Evolutionary conservation across 2,888 invertebrate species (phyloP), one percentile per base, ranked within the genome.

Genomic region (Acleris emargana): DNA sequence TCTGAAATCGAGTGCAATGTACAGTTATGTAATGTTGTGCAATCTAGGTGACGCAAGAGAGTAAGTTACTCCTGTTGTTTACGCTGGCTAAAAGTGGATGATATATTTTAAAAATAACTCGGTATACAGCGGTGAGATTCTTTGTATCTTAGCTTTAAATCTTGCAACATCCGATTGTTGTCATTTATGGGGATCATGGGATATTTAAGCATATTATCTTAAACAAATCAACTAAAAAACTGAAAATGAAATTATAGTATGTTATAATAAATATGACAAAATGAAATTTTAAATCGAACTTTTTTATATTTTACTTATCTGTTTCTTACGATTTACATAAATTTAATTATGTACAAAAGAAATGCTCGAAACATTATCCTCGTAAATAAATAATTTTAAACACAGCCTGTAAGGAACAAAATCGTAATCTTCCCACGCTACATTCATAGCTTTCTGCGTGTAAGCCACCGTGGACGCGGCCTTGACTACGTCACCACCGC

Each of bases 1-100:
- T 69, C 67, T 61, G 28, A 50, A 22, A 67, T 58, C 58, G 53
- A 54, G 42, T 52, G 57, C 57, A 32, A 17, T 51, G 38, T 25
- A 22, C 45, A 45, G 45, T 45, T 45, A 45, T n/a, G 45, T 45
- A 45, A 45, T 45, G 45, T 45, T 45, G 16, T 38, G 38, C 38
- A 38, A 38, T n/a, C 17, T n/a, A 7, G 45, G 45, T 45, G 17
- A 45, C n/a, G 16, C 45, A 45, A 45, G 45, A 45, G 45, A 45
- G 45, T 45, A 45, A 45, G 45, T 45, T 45, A 38, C 38, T 38
- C 38, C 38, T 38, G 38, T 38, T 38, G 38, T 38, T 38, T 38
- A 38, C 38, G 38, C 38, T 13, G 4, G 38, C 38, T 13, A 13
- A 38, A 13, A 38, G 38, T 38, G 38, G 38, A 38, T 32, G 32